These are phyloP conservation scores for Panurus biarmicus DNA, from an alignment of 2,113 vertebrate species.

Conservation along the genomic window DNA sequence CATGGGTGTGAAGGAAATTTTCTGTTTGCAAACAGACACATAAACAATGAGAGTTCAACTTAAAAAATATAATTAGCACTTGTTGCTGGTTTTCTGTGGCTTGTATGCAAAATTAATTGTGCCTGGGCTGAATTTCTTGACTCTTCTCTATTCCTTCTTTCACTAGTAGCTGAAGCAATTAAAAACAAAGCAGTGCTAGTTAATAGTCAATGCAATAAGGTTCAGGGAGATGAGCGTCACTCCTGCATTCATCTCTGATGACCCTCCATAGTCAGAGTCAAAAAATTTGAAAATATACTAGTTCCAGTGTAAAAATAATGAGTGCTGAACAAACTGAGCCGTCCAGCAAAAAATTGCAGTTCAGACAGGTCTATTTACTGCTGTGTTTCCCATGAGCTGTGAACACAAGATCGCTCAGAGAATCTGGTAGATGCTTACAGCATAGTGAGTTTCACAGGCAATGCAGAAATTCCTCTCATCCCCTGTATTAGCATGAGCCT, in stretches of 20 bases:
- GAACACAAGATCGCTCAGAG: background rate
- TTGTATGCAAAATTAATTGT: background rate
- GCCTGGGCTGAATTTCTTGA: background rate
- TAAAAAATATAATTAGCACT: slow-evolving; percentile 28
- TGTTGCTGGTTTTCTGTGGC: background rate
- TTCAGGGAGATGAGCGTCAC: background rate
- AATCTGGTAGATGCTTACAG: background rate
- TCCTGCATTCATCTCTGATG: background rate
- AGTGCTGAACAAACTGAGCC: background rate
- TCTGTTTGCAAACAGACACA: slow-evolving; percentile 47
- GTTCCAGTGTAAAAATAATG: background rate
- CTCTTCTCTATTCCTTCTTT: background rate
- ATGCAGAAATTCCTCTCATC: background rate
- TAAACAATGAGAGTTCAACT: background rate
- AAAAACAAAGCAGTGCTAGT: background rate
- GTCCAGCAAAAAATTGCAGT: background rate
- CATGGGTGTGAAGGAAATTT: background rate
- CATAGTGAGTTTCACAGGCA: background rate
- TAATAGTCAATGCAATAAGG: background rate
- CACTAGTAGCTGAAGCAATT: background rate
- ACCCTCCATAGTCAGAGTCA: background rate
- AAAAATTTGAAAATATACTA: background rate
- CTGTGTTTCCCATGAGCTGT: background rate
- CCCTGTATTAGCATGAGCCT: background rate
- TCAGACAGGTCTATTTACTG: background rate